Evolutionary conservation across 2,888 invertebrate species (phyloP).

Genomic region (Spicauda simplicius): DNA sequence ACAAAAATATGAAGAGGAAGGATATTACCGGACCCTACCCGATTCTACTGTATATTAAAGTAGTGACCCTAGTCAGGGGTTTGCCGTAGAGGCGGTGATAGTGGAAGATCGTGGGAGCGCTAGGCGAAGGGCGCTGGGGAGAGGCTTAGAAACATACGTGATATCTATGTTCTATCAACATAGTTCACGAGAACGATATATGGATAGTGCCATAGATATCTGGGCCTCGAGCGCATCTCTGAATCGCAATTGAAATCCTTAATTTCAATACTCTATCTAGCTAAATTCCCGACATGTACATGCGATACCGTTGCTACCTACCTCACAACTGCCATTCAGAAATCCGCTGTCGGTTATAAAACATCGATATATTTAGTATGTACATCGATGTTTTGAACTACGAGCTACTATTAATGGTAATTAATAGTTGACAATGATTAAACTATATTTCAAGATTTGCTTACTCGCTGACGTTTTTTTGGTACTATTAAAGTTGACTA

Average conservation of each 20-base stretch:
- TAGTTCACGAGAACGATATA: conserved; percentile 43
- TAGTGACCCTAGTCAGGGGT: conserved; percentile 60
- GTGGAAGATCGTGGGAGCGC: conserved; percentile 79
- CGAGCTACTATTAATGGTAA: conserved; percentile 45
- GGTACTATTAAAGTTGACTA: conserved; percentile 38
- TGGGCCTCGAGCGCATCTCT: conserved; percentile 48
- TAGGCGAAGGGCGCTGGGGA: conserved; percentile 72
- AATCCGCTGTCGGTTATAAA: conserved; percentile 48
- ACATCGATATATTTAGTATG: conserved; percentile 41
- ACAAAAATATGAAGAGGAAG: conserved; percentile 21
- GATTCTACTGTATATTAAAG: conserved; percentile 59
- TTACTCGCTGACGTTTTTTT: conserved; percentile 47
- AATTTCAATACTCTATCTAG: conserved; percentile 47
- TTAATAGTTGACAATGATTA: conserved; percentile 35
- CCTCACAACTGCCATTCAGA: conserved; percentile 52
- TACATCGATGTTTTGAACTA: conserved; percentile 49
- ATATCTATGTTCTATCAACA: conserved; percentile 50
- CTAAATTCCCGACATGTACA: conserved; percentile 47
- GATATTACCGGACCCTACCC: conserved; percentile 38
- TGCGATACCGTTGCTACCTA: conserved; percentile 40
- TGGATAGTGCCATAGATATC: conserved; percentile 50
- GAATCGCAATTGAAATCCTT: conserved; percentile 49
- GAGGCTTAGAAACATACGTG: conserved; percentile 55
- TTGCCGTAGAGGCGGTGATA: conserved; percentile 72
- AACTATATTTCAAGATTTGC: conserved; percentile 37